A percentile compares a stretch with the other conserved stretches of the same genome.
Evolutionary conservation across 2,113 vertebrate genomes (phyloP).

Genomic region (Cervus canadensis): DNA sequence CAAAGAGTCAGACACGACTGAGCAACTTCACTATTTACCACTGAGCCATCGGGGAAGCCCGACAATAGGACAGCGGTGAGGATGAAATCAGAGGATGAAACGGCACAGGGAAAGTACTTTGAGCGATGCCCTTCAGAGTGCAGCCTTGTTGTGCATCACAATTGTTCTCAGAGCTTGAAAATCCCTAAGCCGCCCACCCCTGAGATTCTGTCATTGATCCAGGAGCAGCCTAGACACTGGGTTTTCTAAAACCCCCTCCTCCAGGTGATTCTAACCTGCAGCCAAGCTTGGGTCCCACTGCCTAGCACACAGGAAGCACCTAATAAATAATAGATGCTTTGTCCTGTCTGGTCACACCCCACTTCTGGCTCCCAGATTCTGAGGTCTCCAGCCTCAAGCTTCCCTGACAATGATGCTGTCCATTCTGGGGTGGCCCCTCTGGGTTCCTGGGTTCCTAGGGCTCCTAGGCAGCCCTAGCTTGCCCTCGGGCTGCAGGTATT

Average conservation of each 20-base stretch:
- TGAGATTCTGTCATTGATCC: accelerated
- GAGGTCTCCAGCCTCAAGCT: not conserved
- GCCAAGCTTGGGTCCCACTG: not conserved
- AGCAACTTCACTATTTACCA: not conserved
- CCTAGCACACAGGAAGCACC: not conserved
- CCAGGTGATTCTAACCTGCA: not conserved
- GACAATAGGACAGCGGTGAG: accelerated
- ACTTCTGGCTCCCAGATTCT: not conserved
- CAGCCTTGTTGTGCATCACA: accelerated
- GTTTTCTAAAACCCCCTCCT: not conserved
- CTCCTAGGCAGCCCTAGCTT: not conserved
- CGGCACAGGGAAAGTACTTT: not conserved
- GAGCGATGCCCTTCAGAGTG: accelerated
- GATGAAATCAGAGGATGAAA: not conserved
- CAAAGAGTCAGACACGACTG: not conserved
- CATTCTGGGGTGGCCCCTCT: not conserved
- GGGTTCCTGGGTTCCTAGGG: not conserved
- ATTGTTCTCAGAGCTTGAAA: not conserved
- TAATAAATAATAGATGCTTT: not conserved
- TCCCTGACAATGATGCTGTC: not conserved
- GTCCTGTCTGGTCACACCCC: not conserved
- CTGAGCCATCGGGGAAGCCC: not conserved
- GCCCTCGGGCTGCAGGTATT: not conserved
- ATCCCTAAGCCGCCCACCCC: accelerated
- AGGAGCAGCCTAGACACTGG: not conserved